These are phyloP conservation scores for Denticeps clupeoides DNA, from an alignment of 2,797 vertebrate genomes.

Conservation along the genomic window DNA sequence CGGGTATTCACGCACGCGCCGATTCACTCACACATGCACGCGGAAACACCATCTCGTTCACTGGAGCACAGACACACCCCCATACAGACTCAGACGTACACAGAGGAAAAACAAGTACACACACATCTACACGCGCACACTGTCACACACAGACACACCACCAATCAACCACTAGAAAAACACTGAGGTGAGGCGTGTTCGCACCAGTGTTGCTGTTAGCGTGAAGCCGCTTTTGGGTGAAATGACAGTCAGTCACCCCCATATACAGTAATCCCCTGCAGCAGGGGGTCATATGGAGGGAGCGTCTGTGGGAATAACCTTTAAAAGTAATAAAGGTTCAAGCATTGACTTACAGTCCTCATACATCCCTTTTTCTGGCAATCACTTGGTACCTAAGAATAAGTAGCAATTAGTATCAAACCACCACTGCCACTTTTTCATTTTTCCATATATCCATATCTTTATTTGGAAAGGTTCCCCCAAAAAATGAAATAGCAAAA, in stretches of 20 bases:
- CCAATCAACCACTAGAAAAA: no score
- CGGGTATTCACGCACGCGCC: not conserved
- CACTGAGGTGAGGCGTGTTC: no score
- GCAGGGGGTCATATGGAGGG: not conserved
- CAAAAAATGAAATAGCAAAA: slow-evolving; percentile 39
- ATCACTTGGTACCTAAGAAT: no score
- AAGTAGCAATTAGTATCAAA: slow-evolving; percentile 1
- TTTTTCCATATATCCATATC: slow-evolving; percentile 27
- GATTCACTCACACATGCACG: not conserved
- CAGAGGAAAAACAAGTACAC: not conserved
- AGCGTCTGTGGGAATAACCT: not conserved
- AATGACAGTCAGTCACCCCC: no score
- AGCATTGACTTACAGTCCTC: not conserved
- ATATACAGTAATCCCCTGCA: no score
- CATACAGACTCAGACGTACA: not conserved
- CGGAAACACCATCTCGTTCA: no score
- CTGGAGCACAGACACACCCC: slow-evolving; percentile 2
- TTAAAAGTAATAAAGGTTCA: not conserved
- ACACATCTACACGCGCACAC: not conserved
- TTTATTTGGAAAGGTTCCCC: no score
- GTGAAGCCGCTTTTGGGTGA: no score
- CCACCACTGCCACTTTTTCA: not conserved
- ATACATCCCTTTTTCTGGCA: not conserved
- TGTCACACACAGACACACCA: no score
- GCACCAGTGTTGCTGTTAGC: no score